Evolutionary conservation across 2,797 vertebrate genomes (phyloP), one percentile per base, ranked within the genome.

Genomic region (Percopsis omiscomaycus): DNA sequence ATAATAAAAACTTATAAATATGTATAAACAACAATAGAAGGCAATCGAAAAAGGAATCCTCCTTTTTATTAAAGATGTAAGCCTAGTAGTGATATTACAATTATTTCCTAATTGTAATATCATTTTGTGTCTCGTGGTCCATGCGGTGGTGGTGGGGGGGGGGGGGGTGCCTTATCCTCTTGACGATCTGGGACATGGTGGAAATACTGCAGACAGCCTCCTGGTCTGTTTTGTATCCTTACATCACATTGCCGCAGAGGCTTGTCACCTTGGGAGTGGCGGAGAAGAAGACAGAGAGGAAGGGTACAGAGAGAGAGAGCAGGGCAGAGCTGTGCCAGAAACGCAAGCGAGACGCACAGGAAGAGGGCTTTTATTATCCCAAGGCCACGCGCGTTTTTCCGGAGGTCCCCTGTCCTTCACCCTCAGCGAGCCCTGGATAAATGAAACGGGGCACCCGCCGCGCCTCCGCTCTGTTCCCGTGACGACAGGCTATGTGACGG

Each of bases 361-460:
- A 62, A 55, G 9, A 58, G 47, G 59, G 73, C 57, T 63, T 75
- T 62, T 82, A 75, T 82, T 78, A 84, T 75, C 61, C 75, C 88
- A 91, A 89, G 88, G 90, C 89, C 88, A 87, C 76, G 79, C 71
- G 79, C 80, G 82, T 87, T 85, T 88, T 77, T 80, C 83, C 32
- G 28, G 81, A 81, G 81, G 87, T 84, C 81, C 68, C 78, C 74
- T 68, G 32, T 86, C 80, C 85, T 83, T 86, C 70, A 74, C 75
- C 75, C 65, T 75, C 62, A 76, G 82, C 59, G 65, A 84, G 85
- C 73, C 77, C 73, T 57, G 54, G 71, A 82, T 86, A 87, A 86
- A 90, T 89, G 83, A 82, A 87, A 64, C 2, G 78, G 6, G 55
- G 79, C 78, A 85, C 83, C 85, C 69, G 66, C 67, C 70, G 78